Percentiles rank a stretch among this genome's conserved stretches.
Evolutionary conservation across 2,113 vertebrate species (phyloP).

Genomic region (Bos indicus): DNA sequence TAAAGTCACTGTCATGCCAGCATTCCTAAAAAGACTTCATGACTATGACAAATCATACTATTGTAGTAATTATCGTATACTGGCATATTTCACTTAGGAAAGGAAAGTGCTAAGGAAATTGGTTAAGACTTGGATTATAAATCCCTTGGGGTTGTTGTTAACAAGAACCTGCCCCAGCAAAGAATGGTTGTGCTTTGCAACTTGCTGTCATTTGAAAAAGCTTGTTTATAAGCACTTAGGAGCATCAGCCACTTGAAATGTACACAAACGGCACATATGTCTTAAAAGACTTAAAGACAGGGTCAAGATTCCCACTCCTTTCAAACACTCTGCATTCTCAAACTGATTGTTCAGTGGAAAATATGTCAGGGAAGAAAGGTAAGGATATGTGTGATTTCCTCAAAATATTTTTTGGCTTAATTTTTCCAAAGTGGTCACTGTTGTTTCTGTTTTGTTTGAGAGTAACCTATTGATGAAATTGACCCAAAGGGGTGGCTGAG

Average conservation of each 20-base stretch:
- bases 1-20: background rate
- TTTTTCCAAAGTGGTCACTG: background rate
- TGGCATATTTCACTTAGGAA: background rate
- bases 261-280: accelerated
- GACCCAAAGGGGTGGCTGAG: background rate
- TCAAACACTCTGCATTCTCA: background rate
- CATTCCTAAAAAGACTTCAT: background rate
- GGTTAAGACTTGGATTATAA: background rate
- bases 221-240: background rate
- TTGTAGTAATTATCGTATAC: background rate
- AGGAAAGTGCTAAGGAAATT: background rate
- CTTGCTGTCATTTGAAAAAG: background rate
- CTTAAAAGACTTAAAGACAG: background rate
- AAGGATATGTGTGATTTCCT: background rate
- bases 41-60: background rate
- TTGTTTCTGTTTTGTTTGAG: background rate
- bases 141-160: background rate
- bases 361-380: background rate
- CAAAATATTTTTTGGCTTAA: background rate
- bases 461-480: background rate
- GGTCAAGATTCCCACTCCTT: background rate
- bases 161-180: background rate
- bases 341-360: background rate
- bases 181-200: background rate
- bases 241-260: background rate